Percentiles rank a stretch among this genome's conserved stretches.
Evolutionary conservation across 2,888 invertebrate species (phyloP).

Genomic region (Amitus sp.): DNA sequence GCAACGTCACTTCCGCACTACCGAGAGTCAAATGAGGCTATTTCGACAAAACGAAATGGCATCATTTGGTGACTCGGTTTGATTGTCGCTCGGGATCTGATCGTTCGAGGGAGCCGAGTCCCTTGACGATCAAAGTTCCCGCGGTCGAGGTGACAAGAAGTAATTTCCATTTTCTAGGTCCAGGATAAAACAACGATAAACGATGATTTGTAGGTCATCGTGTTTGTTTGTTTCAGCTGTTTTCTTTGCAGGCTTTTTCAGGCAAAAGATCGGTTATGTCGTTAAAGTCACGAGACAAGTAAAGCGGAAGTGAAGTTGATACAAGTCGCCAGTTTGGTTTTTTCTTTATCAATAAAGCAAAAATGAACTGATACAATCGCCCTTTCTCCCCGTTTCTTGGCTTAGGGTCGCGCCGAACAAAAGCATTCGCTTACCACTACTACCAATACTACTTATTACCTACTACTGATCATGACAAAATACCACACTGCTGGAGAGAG

Average conservation of each 20-base stretch:
- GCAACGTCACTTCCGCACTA: no score
- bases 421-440: conserved; percentile 66
- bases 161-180: conserved; percentile 30
- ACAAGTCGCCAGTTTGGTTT: conserved; percentile 44
- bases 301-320: no score
- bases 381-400: conserved; percentile 66
- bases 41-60: no score
- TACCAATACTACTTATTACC: conserved; percentile 63
- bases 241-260: conserved; percentile 64
- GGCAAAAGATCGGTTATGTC: conserved; percentile 43
- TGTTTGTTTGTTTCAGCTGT: conserved; percentile 54
- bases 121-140: no score
- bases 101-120: no score
- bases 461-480: conserved; percentile 65
- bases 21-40: no score
- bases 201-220: conserved; percentile 22
- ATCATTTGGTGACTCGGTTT: no score
- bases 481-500: conserved; percentile 66
- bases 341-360: conserved; percentile 38
- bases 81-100: no score
- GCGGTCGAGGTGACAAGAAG: conserved; percentile 26
- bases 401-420: conserved; percentile 66
- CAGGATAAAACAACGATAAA: conserved; percentile 21
- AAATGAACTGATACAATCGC: conserved; percentile 64
- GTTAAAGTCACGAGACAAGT: conserved; percentile 2